Conservation (phyloP, 2,113 vertebrate species). For the Ia io region DNA sequence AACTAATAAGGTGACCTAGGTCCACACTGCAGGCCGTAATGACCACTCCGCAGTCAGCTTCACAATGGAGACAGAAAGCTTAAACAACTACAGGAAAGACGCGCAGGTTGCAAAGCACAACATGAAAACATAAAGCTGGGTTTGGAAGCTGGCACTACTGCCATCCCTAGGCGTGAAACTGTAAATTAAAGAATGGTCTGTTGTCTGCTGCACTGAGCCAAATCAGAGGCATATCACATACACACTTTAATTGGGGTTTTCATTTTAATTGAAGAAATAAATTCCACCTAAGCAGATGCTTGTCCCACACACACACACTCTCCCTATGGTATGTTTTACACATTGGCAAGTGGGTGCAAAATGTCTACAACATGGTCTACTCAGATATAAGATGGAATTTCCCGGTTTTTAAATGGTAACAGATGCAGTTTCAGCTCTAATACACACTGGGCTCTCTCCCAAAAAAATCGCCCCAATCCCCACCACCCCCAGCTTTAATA, state of each 20-base stretch:
- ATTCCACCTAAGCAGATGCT: conserved; percentile 69
- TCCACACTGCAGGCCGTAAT: background rate
- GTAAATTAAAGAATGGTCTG: conserved; percentile 75
- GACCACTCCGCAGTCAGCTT: background rate
- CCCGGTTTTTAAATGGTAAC: conserved; percentile 60
- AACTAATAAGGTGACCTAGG: conserved; percentile 44
- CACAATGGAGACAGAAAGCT: background rate
- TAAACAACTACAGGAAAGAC: conserved; percentile 8
- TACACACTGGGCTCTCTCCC: conserved; percentile 68
- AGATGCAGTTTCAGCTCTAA: conserved; percentile 72
- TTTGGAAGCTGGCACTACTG: conserved; percentile 70
- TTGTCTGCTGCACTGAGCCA: conserved; percentile 58
- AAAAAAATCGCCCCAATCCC: conserved; percentile 44
- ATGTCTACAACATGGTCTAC: conserved; percentile 66
- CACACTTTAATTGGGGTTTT: conserved; percentile 67
- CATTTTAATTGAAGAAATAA: conserved; percentile 67
- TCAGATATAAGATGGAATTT: conserved; percentile 60
- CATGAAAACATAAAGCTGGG: conserved; percentile 19
- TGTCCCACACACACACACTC: background rate
- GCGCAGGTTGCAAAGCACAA: conserved; percentile 58
- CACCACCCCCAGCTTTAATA: conserved; percentile 57
- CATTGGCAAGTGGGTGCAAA: conserved; percentile 69
- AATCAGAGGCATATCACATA: conserved; percentile 57
- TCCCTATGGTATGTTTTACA: conserved; percentile 61
- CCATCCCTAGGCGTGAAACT: conserved; percentile 76